Conservation (phyloP, 2,797 vertebrate species). For the Pampus argenteus region DNA sequence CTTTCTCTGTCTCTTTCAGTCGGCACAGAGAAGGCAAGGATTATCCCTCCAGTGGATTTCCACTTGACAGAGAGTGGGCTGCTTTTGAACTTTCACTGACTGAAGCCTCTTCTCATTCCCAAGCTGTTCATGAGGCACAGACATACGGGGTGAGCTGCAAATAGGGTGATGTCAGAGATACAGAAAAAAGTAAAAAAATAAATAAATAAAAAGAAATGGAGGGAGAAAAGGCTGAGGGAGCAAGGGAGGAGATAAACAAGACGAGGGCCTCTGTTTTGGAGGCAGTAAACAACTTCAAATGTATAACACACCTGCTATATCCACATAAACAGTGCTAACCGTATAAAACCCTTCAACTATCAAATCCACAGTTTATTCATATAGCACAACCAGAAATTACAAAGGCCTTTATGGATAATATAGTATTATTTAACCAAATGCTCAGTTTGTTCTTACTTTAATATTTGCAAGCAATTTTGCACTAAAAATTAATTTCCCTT, state of each 20-base stretch:
- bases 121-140: slow-evolving; percentile 35
- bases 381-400: too few species aligned
- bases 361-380: too few species aligned
- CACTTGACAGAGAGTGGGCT: slow-evolving; percentile 62
- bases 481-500: too few species aligned
- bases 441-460: too few species aligned
- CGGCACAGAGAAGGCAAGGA: slow-evolving; percentile 35
- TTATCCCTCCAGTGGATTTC: slow-evolving; percentile 61
- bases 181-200: slow-evolving; percentile 11
- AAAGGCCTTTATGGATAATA: too few species aligned
- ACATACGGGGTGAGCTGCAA: slow-evolving; percentile 19
- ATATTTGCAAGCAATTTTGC: too few species aligned
- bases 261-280: not conserved
- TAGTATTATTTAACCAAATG: too few species aligned
- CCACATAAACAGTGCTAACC: too few species aligned
- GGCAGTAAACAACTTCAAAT: not conserved
- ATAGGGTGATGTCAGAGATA: slow-evolving; percentile 30
- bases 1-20: slow-evolving; percentile 40
- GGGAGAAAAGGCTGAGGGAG: not conserved
- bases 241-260: slow-evolving; percentile 18
- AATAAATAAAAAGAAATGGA: not conserved
- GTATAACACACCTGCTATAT: too few species aligned
- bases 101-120: slow-evolving; percentile 45
- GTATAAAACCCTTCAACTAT: too few species aligned
- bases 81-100: slow-evolving; percentile 64